These are phyloP conservation scores for Microtus californicus DNA, from an alignment of 2,797 vertebrate genomes.

Conservation along the genomic window DNA sequence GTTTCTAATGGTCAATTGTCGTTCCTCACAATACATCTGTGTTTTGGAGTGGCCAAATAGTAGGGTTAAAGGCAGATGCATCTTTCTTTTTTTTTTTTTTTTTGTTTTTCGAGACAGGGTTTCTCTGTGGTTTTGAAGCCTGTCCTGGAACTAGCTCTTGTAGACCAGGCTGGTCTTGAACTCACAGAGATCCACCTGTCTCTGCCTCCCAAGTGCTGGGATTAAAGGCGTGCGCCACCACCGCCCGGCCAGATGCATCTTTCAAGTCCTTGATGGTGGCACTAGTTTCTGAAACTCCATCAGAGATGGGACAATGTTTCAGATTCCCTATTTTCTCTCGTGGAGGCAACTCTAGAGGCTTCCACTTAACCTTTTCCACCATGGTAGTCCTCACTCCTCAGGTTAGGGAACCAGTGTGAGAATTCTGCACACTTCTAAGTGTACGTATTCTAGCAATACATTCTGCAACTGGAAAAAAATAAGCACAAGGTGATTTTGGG, in stretches of 20 bases:
- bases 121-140: no score
- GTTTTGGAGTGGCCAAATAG: not conserved
- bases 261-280: not conserved
- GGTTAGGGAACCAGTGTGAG: not conserved
- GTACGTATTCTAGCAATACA: not conserved
- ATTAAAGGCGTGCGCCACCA: no score
- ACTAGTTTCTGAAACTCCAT: not conserved
- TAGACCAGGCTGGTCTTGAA: no score
- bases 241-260: not conserved
- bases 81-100: no score
- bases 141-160: no score
- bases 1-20: not conserved
- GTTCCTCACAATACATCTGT: not conserved
- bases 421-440: not conserved
- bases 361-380: not conserved
- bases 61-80: not conserved
- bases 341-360: not conserved
- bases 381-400: not conserved
- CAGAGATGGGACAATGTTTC: not conserved
- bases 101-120: no score
- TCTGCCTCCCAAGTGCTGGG: no score
- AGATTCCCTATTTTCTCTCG: not conserved
- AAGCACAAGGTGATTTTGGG: not conserved
- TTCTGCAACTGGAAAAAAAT: not conserved
- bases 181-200: no score